Conservation (phyloP, 2,797 vertebrate genomes). For the Peromyscus melanophrys region DNA sequence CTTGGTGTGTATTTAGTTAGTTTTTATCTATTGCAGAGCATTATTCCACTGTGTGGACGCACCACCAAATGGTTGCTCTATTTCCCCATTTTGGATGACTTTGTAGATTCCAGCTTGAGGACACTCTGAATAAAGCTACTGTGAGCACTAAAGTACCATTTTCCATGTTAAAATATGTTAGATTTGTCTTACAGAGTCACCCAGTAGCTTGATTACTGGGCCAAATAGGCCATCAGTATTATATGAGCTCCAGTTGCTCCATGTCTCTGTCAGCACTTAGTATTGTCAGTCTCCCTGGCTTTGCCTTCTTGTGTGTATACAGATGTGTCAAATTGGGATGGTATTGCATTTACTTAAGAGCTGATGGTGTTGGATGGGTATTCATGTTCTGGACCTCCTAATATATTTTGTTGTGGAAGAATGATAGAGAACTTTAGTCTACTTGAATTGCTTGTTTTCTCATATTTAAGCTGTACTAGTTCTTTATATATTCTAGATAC, state of each 20-base stretch:
- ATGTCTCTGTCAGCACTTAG: not conserved
- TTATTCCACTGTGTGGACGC: not conserved
- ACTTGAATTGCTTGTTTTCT: not conserved
- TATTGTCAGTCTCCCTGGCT: not conserved
- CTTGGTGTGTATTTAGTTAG: not conserved
- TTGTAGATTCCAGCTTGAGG: not conserved
- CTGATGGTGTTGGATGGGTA: not conserved
- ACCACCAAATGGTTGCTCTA: not conserved
- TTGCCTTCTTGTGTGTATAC: too few relatives aligned
- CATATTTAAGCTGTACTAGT: not conserved
- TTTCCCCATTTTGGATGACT: not conserved
- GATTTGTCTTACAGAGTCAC: not conserved
- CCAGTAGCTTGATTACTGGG: too few relatives aligned
- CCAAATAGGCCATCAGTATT: not conserved
- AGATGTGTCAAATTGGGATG: not conserved
- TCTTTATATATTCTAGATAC: not conserved
- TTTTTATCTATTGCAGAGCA: not conserved
- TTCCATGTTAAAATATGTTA: not conserved
- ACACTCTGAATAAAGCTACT: not conserved
- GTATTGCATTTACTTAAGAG: not conserved
- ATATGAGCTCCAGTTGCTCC: too few relatives aligned
- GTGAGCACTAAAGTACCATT: not conserved
- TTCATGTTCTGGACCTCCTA: not conserved
- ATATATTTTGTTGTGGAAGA: not conserved
- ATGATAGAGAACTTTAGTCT: not conserved